Evolutionary conservation across 2,888 invertebrate genomes (phyloP).

Genomic region (Nowickia ferox): DNA sequence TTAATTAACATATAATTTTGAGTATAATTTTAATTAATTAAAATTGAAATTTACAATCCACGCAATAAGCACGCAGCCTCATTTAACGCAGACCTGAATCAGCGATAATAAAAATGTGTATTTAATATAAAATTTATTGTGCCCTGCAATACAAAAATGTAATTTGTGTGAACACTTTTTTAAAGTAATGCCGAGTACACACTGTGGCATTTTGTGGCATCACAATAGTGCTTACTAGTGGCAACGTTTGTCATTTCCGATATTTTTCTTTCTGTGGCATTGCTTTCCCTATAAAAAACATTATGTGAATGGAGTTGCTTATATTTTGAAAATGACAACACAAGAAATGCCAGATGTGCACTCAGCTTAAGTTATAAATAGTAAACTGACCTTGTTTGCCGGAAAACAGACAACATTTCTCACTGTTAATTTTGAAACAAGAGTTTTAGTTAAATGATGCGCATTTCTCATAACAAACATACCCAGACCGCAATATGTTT

Average conservation of each 20-base stretch:
- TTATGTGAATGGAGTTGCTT: no score
- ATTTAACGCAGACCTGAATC: neutral
- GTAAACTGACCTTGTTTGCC: neutral
- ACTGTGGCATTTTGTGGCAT: no score
- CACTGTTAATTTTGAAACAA: neutral
- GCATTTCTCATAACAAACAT: conserved; percentile 35
- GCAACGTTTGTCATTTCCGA: no score
- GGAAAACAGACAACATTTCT: neutral
- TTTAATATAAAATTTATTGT: neutral
- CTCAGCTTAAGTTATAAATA: neutral
- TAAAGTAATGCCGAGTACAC: no score
- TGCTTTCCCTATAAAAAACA: no score
- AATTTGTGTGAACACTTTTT: neutral
- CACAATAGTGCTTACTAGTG: no score
- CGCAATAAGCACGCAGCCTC: neutral
- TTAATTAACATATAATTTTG: conserved; percentile 59
- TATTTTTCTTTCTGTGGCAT: no score
- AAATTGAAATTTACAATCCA: conserved; percentile 40
- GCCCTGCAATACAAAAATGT: neutral
- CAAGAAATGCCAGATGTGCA: no score
- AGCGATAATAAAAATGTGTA: neutral
- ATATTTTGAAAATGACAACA: no score
- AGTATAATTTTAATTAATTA: conserved; percentile 63
- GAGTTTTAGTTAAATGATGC: conserved; percentile 21
- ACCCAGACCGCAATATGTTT: conserved; percentile 55